Conservation (phyloP, 1,140 invertebrate genomes). For the Leptestheria dahalacensis region DNA sequence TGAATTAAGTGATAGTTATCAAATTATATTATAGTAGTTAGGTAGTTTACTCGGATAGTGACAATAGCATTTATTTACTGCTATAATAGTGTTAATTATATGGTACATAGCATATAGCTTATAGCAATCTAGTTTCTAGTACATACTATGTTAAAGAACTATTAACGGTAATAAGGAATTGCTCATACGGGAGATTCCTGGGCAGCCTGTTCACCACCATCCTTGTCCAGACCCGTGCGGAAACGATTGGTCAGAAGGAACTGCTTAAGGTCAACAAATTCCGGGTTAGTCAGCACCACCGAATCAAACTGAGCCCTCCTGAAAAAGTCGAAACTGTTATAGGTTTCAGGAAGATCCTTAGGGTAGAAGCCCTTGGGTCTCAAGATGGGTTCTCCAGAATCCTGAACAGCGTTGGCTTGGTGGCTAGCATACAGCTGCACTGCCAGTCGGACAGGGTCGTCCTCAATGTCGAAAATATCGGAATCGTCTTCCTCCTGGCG, state of each 20-base stretch:
- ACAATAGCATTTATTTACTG: no score
- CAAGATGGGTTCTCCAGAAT: background rate
- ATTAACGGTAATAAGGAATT: no score
- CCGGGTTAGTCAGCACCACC: slow-evolving; percentile 10
- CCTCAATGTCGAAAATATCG: background rate
- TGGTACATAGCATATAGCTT: no score
- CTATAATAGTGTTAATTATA: no score
- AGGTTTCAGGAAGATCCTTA: background rate
- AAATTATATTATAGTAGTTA: no score
- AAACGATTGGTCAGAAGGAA: slow-evolving; percentile 10
- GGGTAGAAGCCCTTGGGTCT: slow-evolving; percentile 13
- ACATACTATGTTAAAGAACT: no score
- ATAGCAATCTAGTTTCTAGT: no score
- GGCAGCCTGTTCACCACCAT: background rate
- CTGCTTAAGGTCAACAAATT: slow-evolving; percentile 7
- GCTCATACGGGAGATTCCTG: no score
- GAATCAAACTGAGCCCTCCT: background rate
- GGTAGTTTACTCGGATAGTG: no score
- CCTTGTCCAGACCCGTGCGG: background rate
- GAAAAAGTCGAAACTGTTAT: slow-evolving; percentile 11
- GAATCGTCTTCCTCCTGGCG: background rate
- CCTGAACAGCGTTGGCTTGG: background rate
- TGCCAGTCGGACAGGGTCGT: slow-evolving; percentile 7
- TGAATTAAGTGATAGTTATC: no score
- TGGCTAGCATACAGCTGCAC: slow-evolving; percentile 9